Evolutionary conservation across 2,888 invertebrate genomes (phyloP).

Genomic region (Branchipolynoe longqiensis): DNA sequence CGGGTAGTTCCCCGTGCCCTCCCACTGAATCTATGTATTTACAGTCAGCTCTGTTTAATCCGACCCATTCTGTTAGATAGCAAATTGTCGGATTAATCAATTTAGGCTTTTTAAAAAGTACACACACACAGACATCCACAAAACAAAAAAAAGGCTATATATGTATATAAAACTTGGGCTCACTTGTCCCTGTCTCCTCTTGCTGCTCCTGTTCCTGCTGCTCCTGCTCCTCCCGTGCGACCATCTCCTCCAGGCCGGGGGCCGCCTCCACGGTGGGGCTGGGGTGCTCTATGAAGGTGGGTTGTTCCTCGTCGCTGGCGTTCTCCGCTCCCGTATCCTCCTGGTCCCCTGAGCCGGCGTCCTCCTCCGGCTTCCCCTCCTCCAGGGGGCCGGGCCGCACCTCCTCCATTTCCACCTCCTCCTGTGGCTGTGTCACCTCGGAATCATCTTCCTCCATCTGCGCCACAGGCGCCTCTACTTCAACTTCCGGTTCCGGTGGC

Average conservation of each 20-base stretch:
- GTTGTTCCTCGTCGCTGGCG: constrained; percentile 47
- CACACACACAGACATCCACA: too few species aligned
- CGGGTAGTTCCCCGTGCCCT: too few species aligned
- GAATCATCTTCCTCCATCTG: not conserved
- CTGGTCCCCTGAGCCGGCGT: not conserved
- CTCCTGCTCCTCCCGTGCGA: constrained; percentile 5
- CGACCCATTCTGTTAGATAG: too few species aligned
- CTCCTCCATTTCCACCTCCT: not conserved
- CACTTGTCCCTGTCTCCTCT: too few species aligned
- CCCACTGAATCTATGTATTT: too few species aligned
- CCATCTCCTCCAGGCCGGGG: not conserved
- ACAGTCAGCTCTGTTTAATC: too few species aligned
- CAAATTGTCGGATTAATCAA: too few species aligned
- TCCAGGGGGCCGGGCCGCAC: too few species aligned
- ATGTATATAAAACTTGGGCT: too few species aligned
- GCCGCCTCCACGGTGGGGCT: constrained; percentile 37
- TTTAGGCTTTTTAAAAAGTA: too few species aligned
- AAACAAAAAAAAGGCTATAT: too few species aligned
- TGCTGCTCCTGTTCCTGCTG: too few species aligned
- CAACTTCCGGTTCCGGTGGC: not conserved
- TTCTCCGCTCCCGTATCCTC: constrained; percentile 29
- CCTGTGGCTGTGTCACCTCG: not conserved
- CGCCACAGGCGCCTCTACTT: not conserved
- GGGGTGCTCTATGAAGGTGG: constrained; percentile 44
- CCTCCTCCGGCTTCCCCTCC: not conserved